Evolutionary conservation across 2,113 vertebrate species (phyloP), one percentile per base, ranked within the genome.

Genomic region (Scytalopus superciliaris): DNA sequence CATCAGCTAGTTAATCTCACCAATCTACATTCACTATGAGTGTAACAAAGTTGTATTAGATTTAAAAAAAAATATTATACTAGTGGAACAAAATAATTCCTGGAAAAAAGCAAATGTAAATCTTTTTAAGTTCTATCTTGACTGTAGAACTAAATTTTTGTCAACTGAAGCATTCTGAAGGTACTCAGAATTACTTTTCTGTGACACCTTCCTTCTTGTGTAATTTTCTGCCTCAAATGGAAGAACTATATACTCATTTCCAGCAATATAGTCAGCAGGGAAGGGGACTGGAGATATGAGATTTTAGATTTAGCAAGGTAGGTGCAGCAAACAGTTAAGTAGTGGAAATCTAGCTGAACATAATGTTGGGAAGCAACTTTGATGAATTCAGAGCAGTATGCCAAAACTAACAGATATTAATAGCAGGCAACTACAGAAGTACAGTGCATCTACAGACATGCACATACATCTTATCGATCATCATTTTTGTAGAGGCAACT

Each of bases 211-310:
- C 31, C 3, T 55, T 66, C 62, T 22, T 57, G 7, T 66, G 13
- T 53, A 37, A 45, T 67, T 74, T 60, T 87, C 25, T 6, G 47
- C 14, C 13, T 42, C 18, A 55, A 63, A 39, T 22, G 6, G 28
- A 67, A 68, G 57, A 90, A 13, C 3, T 35, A 10, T 35, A 17
- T n/a, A 27, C 24, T 52, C 67, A 19, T 0, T 80, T 91, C 13
- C 22, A 66, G 10, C 12, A 80, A 33, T 37, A 57, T 7, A 44
- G 3, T 23, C n/a, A 45, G 3, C 35, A 53, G 8, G 12, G 4
- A 62, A 2, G 9, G 69, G 5, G 17, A n/a, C 23, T 9, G 17
- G 8, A 12, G 9, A 16, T 52, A 7, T 0, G 2, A 50, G 18
- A 64, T 50, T 89, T 89, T 44, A 80, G 33, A 52, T 16, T 6